phyloP scores from a whole-genome alignment of 2,797 vertebrate genomes.

The Chiloscyllium punctatum region DNA sequence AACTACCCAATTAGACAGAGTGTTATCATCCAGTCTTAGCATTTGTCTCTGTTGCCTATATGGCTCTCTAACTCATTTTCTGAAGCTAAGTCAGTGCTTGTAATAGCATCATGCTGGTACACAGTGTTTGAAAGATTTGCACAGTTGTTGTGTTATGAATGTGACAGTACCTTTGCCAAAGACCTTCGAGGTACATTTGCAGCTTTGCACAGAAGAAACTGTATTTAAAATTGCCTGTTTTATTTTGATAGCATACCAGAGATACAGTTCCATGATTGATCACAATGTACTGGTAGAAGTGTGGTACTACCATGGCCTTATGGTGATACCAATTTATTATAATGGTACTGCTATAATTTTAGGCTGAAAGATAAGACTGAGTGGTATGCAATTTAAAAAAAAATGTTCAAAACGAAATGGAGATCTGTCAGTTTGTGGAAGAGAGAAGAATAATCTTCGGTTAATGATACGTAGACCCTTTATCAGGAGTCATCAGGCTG shows the following conservation, averaged over 20 bases:
- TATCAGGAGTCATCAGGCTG: background rate
- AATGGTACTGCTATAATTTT: background rate
- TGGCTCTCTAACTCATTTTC: conserved; percentile 6
- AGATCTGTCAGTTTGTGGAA: background rate
- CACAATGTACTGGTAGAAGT: no score
- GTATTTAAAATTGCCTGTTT: background rate
- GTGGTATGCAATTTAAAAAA: background rate
- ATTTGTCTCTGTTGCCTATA: conserved; percentile 20
- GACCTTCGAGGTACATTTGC: background rate
- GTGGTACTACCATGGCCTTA: background rate
- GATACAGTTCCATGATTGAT: background rate
- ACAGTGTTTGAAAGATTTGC: background rate
- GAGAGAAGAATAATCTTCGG: background rate
- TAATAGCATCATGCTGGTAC: conserved; percentile 14
- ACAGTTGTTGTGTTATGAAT: conserved; percentile 15
- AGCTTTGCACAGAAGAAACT: conserved; percentile 9
- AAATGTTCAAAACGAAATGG: background rate
- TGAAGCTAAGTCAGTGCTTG: background rate
- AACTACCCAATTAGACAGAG: background rate
- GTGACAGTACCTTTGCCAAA: conserved; percentile 11
- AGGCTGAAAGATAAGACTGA: background rate
- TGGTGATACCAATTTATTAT: background rate
- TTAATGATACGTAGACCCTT: background rate
- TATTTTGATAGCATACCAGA: background rate
- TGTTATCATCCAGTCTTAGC: background rate